Evolutionary conservation across 2,888 invertebrate genomes (phyloP), one percentile per base, ranked within the genome.

Genomic region (Tachina lurida): DNA sequence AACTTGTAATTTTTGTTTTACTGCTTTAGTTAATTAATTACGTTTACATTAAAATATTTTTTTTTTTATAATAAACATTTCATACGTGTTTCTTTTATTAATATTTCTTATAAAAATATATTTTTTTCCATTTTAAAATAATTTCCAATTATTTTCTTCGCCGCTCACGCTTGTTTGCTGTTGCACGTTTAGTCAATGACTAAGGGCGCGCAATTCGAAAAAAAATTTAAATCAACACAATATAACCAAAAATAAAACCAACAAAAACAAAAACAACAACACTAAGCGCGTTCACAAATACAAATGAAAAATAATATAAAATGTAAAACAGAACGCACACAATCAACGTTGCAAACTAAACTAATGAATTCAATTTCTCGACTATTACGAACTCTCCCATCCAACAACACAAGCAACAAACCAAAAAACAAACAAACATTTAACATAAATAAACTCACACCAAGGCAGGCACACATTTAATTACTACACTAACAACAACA

Each of bases 141-240:
- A 67, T 68, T 68, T 78, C 49, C 60, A 71, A 71, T 68, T 79
- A 71, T 39, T 31, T 47, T 13, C 17, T 49, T 75, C 15, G 84
- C 84, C 84, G 81, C 87, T 84, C 75, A 84, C 84, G 87, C 84
- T 84, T 82, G 82, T 75, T 84, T 76, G 78, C 81, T 84, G 81
- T 75, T 87, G 82, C 90, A 91, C 91, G 91, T 91, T 91, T 91
- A 91, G 91, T 91, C 89, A 90, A 90, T 90, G 90, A 91, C 91
- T 91, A 91, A 91, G 91, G 91, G 91, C 91, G 91, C 90, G 91
- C 89, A 90, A 91, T 91, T 91, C 90, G 91, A 91, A 91, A 91
- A 90, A 83, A 90, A 91, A 90, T 91, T 89, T 90, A 91, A 91
- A 90, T 90, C 90, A 91, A 87, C 87, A 88, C 63, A 78, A 75